Base-by-base conservation (phyloP, 2,113 vertebrate species). In the Formicarius rufipectus region DNA sequence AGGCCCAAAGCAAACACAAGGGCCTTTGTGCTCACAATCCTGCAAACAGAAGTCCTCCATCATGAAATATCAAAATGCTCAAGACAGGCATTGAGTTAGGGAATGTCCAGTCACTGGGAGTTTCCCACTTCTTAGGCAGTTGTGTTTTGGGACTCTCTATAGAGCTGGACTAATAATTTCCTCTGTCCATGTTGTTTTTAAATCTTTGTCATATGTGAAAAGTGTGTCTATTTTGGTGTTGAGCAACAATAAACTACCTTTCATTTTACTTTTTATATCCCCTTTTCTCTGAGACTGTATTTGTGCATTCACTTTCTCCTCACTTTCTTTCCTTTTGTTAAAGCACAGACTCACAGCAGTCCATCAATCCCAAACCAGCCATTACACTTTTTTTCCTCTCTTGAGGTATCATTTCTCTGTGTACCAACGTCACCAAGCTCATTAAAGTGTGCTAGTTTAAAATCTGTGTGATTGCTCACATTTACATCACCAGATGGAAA, bases 371-470 rank as follows among this genome's bases (percentile, higher is more conserved):
- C 39, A 87, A 42, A 49, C 7, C 22, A 72, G 28, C 24, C 60
- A 24, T 56, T 76, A 56, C 5, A 25, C 7, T 3, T 45, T 63
- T 58, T 40, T 14, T 44, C 31, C 12, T 4, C 21, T 77, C 49
- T 17, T 68, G 19, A 68, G 25, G 7, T 45, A 81, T 84, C 42
- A 47, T 45, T 91, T 95, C 60, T 40, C 6, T 73, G 58, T 73
- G 31, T 64, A 89, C 35, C 67, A 72, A 79, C 69, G 45, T 95
- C 87, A 88, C 24, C 53, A 83, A 78, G 79, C 47, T 94, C 27
- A 71, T 81, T 74, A 73, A 91, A 97, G 53, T 63, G 50, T 39
- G 31, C 73, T 69, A 91, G 35, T 95, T 94, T 92, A 80, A 79
- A 63, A 92, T 85, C 68, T 77, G 20, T 13, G 14, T 53, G 53